Evolutionary conservation across 1,140 invertebrate species (phyloP).

Genomic region (Drosophila ananassae): DNA sequence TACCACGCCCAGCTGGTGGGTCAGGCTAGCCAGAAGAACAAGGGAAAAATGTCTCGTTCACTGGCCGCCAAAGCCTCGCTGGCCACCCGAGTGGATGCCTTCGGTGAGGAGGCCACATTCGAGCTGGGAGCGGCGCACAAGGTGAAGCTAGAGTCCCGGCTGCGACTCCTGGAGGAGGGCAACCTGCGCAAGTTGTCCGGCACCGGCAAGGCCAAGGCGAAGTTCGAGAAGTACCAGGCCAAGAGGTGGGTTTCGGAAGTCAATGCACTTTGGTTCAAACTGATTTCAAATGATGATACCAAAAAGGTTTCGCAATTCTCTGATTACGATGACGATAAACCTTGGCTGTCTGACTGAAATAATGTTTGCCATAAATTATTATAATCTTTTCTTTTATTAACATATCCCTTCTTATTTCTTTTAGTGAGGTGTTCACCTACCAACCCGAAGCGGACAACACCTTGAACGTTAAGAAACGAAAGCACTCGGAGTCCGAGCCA

Average conservation of each 20-base stretch:
- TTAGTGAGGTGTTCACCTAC: conserved; percentile 88
- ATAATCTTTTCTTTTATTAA: conserved; percentile 1
- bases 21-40: conserved; percentile 93
- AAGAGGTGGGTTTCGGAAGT: conserved; percentile 86
- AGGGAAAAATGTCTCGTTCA: conserved; percentile 98
- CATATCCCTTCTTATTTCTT: background rate
- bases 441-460: conserved; percentile 87
- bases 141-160: conserved; percentile 92
- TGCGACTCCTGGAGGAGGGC: conserved; percentile 93
- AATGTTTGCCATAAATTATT: background rate
- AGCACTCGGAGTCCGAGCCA: conserved; percentile 83
- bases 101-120: conserved; percentile 93
- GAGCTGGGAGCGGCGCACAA: conserved; percentile 94
- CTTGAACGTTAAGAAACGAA: conserved; percentile 85
- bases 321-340: conserved; percentile 73
- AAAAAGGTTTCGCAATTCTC: conserved; percentile 71
- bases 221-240: conserved; percentile 95
- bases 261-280: background rate
- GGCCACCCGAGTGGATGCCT: conserved; percentile 96
- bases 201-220: conserved; percentile 93
- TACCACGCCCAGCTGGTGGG: conserved; percentile 98
- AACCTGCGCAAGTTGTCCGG: conserved; percentile 93
- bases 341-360: conserved; percentile 82
- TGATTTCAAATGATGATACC: conserved; percentile 66
- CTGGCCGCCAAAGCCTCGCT: conserved; percentile 97